A percentile compares a stretch with the other conserved stretches of the same genome.
These are phyloP conservation scores for Vidua chalybeata DNA, from an alignment of 2,113 vertebrate genomes.

Conservation along the genomic window DNA sequence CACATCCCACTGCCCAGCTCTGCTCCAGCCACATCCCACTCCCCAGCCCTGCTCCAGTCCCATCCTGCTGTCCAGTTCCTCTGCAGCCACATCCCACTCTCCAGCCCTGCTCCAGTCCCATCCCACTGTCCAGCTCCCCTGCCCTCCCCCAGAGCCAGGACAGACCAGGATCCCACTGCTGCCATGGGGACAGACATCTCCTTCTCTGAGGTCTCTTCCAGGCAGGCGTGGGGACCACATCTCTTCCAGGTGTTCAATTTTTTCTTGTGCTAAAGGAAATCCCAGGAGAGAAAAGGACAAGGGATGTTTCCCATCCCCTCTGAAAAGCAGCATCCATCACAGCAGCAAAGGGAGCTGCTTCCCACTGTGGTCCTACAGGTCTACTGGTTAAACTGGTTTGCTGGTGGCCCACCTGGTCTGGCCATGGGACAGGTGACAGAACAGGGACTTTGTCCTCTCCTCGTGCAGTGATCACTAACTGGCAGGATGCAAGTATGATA, in stretches of 20 bases:
- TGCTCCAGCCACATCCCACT: neutral
- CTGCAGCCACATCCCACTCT: neutral
- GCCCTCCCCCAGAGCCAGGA: neutral
- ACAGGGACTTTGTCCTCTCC: neutral
- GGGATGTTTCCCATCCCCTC: neutral
- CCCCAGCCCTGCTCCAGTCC: too few species aligned
- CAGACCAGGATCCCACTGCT: too few species aligned
- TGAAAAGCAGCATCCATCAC: rapidly evolving
- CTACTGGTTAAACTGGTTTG: neutral
- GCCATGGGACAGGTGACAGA: neutral
- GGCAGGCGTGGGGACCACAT: rapidly evolving
- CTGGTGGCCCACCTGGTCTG: neutral
- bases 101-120: neutral
- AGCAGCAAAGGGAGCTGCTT: neutral
- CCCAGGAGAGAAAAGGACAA: too few species aligned
- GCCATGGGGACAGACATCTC: rapidly evolving
- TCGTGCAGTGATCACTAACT: neutral
- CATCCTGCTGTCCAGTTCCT: too few species aligned
- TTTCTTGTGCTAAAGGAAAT: neutral
- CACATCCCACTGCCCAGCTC: neutral
- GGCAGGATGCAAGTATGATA: neutral
- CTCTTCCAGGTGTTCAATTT: neutral
- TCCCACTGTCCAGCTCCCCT: neutral
- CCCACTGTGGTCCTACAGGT: neutral
- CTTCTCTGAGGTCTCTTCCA: neutral